A percentile compares a stretch with the other conserved stretches of the same genome.
phyloP scores from a whole-genome alignment of 2,888 invertebrate genomes.

The Rhagium mordax region DNA sequence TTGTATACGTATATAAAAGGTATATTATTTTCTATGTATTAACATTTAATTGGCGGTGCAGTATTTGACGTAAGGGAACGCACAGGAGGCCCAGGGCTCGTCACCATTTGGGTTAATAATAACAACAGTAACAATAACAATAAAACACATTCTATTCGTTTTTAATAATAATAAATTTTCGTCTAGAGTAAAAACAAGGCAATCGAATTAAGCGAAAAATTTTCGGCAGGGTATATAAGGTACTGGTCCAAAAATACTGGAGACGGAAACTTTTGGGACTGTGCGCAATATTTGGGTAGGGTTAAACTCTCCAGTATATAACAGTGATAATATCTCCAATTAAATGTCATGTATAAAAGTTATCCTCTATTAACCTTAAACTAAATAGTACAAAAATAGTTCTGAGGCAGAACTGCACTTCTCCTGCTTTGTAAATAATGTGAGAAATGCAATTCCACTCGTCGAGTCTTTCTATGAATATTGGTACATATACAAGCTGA shows the following conservation, averaged over 20 bases:
- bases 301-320: too few species aligned
- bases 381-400: conserved; percentile 6
- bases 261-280: too few species aligned
- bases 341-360: background rate
- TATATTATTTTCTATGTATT: conserved; percentile 3
- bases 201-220: too few species aligned
- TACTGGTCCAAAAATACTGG: too few species aligned
- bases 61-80: background rate
- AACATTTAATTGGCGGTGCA: conserved; percentile 3
- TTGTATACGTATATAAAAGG: conserved; percentile 35
- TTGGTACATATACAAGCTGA: background rate
- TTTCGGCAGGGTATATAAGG: too few species aligned
- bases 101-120: too few species aligned
- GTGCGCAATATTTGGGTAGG: too few species aligned
- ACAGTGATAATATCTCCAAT: background rate
- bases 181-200: too few species aligned
- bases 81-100: background rate
- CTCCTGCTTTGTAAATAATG: background rate
- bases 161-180: too few species aligned
- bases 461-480: background rate
- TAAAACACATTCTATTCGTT: too few species aligned
- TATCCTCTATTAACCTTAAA: conserved; percentile 12
- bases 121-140: too few species aligned
- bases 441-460: background rate
- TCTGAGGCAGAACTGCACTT: background rate